Percentiles rank a stretch among this genome's conserved stretches.
phyloP scores from a whole-genome alignment of 2,113 vertebrate genomes.

The Etheostoma cragini region DNA sequence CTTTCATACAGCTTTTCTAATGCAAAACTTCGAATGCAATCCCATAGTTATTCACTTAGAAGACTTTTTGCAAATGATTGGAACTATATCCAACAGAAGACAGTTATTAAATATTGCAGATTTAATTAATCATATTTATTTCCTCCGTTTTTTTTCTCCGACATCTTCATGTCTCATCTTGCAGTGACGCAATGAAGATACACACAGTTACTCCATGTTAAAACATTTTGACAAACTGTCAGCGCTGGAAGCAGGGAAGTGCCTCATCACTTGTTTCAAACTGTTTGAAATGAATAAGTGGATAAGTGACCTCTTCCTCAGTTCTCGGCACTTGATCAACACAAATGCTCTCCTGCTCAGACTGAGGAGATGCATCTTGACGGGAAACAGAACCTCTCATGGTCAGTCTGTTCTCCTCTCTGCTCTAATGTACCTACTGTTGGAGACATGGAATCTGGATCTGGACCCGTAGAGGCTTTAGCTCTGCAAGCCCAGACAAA shows the following conservation, averaged over 20 bases:
- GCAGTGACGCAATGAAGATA: slow-evolving; percentile 23
- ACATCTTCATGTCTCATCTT: slow-evolving; percentile 15
- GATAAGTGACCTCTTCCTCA: slow-evolving; percentile 26
- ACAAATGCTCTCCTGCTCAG: slow-evolving; percentile 51
- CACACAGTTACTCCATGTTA: slow-evolving; percentile 35
- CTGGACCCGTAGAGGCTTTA: slow-evolving; percentile 46
- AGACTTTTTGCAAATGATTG: background rate
- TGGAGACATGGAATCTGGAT: slow-evolving; percentile 64
- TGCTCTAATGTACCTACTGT: slow-evolving; percentile 40
- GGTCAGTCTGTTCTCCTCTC: slow-evolving; percentile 51
- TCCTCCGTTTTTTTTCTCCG: background rate
- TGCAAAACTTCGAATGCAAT: background rate
- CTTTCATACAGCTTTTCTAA: too few relatives aligned
- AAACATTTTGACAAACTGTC: slow-evolving; percentile 24
- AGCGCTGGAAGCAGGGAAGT: slow-evolving; percentile 9
- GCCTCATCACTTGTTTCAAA: slow-evolving; percentile 37
- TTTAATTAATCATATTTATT: slow-evolving; percentile 10
- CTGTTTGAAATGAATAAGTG: slow-evolving; percentile 56
- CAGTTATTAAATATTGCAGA: background rate
- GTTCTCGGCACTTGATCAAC: slow-evolving; percentile 51
- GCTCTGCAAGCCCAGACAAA: slow-evolving; percentile 35
- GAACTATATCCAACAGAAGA: background rate
- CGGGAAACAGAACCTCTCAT: slow-evolving; percentile 49
- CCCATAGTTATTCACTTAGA: background rate
- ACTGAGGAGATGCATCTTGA: slow-evolving; percentile 52